Percentiles rank a stretch among this genome's conserved stretches.
phyloP scores from a whole-genome alignment of 2,113 vertebrate species.

The Thamnophis sirtalis region DNA sequence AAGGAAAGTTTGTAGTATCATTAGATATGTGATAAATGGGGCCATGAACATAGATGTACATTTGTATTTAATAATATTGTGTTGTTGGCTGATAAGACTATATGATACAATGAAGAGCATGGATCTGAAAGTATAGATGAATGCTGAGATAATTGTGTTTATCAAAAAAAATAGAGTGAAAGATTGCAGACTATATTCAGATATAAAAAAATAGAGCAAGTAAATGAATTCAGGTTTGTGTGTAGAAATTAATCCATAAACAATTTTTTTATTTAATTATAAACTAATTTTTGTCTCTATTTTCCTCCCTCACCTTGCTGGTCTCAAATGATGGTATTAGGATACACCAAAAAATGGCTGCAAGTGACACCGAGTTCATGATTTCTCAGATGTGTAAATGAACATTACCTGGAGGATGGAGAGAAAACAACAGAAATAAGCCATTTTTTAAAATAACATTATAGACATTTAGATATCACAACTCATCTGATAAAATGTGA shows the following conservation, averaged over 20 bases:
- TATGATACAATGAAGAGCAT: not conserved
- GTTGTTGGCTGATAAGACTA: not conserved
- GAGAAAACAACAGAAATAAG: not conserved
- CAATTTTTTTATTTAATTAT: not conserved
- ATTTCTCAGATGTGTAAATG: not conserved
- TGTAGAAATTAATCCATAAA: not conserved
- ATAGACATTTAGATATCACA: not conserved
- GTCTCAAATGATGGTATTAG: slow-evolving; percentile 53
- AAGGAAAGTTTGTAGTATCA: not conserved
- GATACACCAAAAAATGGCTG: slow-evolving; percentile 49
- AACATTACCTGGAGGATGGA: slow-evolving; percentile 32
- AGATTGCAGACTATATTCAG: not conserved
- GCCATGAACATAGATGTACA: not conserved
- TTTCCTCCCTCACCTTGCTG: slow-evolving; percentile 64
- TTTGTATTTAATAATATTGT: not conserved
- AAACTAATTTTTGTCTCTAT: not conserved
- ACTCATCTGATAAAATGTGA: not conserved
- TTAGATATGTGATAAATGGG: not conserved
- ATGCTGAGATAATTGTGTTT: not conserved
- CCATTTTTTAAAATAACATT: not conserved
- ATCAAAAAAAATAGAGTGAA: not conserved
- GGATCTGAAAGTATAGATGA: not conserved
- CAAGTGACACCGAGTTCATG: slow-evolving; percentile 48
- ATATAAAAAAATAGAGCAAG: not conserved
- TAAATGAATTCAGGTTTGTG: not conserved